Evolutionary conservation across 2,797 vertebrate genomes (phyloP).

Genomic region (Catostomus latipinnis): DNA sequence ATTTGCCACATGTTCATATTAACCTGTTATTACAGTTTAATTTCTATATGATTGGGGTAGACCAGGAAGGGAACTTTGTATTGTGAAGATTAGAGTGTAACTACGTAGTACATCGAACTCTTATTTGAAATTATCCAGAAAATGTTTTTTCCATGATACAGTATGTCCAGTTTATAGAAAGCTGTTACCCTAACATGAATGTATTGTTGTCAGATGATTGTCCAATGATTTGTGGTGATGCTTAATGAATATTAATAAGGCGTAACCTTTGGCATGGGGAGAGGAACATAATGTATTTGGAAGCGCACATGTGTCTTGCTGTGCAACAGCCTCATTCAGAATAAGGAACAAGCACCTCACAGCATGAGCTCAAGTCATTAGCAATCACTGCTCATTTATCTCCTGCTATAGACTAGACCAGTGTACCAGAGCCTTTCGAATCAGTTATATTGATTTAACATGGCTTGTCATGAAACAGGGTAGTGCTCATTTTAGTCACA

Average conservation of each 20-base stretch:
- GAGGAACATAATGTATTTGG: constrained; percentile 45
- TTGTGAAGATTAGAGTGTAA: too few relatives aligned
- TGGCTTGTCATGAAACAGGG: constrained; percentile 7
- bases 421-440: constrained; percentile 5
- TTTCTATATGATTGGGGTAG: too few relatives aligned
- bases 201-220: background rate
- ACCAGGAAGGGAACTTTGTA: too few relatives aligned
- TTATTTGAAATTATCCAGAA: background rate
- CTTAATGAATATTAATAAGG: constrained; percentile 40
- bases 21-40: background rate
- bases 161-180: too few relatives aligned
- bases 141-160: background rate
- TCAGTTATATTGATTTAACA: constrained; percentile 15
- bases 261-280: constrained; percentile 32
- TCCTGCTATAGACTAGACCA: constrained; percentile 21
- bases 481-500: background rate
- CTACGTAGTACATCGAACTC: background rate
- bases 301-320: constrained; percentile 44
- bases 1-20: background rate
- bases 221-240: constrained; percentile 4
- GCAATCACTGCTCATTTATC: constrained; percentile 49
- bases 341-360: constrained; percentile 52
- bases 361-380: constrained; percentile 46
- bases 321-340: constrained; percentile 33
- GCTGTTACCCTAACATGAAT: background rate